Evolutionary conservation across 2,797 vertebrate genomes (phyloP), one percentile per base, ranked within the genome.

Genomic region (Paramormyrops hopkinsi): DNA sequence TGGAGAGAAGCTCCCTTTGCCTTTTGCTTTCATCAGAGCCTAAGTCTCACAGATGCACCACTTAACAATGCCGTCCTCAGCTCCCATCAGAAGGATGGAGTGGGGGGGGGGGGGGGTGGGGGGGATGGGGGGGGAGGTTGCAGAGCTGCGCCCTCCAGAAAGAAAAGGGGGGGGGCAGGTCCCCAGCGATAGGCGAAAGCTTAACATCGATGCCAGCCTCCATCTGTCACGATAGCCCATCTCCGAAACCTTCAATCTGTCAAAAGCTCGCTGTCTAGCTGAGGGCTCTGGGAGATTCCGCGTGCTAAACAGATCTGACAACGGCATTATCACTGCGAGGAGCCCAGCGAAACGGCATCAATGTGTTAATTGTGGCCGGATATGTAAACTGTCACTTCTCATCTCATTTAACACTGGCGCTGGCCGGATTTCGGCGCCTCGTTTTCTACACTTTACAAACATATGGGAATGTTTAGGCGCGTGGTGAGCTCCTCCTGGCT

Each of bases 211-310:
- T 99, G 98, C 99, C 98, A 99, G 98, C 98, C 99, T 99, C 99
- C 98, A 99, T 99, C 99, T 99, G 99, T 99, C 99, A 99, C 99
- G 98, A 99, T 99, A 99, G 98, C 98, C 98, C 98, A 99, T 99
- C 98, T 98, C 97, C 97, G 25, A 96, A 99, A 99, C 98, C 99
- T 99, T 99, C 99, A 99, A 99, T 99, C 99, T 99, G 99, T 99
- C 99, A 99, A 98, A 99, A 98, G 97, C 98, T 98, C 95, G 96
- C 98, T 96, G 97, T 97, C 97, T 97, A 96, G 97, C 97, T 97
- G 98, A 98, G 97, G 97, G 97, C 97, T 99, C 98, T 97, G 97
- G 97, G 98, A 99, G 99, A 99, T 99, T 98, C 99, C 97, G 97
- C 97, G 97, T 96, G 96, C 98, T 99, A 86, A 99, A 99, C 99